Conservation (phyloP, 2,113 vertebrate genomes). For the Triplophysa tibetana region DNA sequence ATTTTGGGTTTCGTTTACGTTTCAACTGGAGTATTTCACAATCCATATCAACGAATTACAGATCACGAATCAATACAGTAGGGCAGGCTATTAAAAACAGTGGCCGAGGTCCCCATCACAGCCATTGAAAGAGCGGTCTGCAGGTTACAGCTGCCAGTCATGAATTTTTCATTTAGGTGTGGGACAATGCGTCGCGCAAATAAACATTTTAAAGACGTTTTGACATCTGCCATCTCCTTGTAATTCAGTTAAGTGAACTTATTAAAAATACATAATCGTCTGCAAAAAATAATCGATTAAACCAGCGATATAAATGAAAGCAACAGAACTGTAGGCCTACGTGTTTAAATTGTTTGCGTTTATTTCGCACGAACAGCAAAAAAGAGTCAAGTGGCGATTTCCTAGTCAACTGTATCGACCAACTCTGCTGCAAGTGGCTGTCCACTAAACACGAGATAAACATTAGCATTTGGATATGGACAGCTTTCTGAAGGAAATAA, state of each 20-base stretch:
- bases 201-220: conserved; percentile 92
- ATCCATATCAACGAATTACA: conserved; percentile 29
- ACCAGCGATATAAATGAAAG: neutral
- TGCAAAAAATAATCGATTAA: neutral
- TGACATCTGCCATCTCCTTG: conserved; percentile 86
- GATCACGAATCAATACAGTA: conserved; percentile 34
- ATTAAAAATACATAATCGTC: conserved; percentile 80
- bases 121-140: conserved; percentile 55
- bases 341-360: neutral
- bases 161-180: conserved; percentile 91
- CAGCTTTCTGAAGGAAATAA: neutral
- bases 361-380: neutral
- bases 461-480: neutral
- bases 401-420: neutral
- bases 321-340: too few relatives aligned
- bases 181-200: conserved; percentile 86
- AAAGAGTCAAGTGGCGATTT: neutral
- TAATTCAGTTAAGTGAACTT: conserved; percentile 79
- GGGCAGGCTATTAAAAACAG: conserved; percentile 30
- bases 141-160: conserved; percentile 88
- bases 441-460: neutral
- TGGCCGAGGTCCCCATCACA: neutral
- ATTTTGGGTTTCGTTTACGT: neutral
- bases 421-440: neutral
- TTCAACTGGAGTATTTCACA: neutral